Evolutionary conservation across 92 coral and sea anemone genomes (phyloP).

Genomic region (Zoanthus gigantus): DNA sequence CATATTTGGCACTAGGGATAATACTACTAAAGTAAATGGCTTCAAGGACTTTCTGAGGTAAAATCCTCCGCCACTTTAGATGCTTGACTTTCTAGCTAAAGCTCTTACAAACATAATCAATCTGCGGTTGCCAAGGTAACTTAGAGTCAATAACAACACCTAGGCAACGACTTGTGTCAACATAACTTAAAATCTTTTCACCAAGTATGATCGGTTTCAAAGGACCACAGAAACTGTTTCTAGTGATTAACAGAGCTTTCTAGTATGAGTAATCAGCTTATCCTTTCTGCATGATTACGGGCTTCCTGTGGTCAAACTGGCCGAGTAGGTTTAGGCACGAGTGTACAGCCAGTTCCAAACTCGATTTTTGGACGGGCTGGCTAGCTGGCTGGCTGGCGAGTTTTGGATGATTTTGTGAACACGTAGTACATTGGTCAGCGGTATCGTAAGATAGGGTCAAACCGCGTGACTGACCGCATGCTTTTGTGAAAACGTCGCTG

Average conservation of each 20-base stretch:
- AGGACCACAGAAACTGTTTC: slow-evolving; percentile 45
- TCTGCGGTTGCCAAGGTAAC: slow-evolving; percentile 52
- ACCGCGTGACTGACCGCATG: too few species aligned
- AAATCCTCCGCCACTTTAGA: slow-evolving; percentile 24
- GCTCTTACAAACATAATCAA: slow-evolving; percentile 41
- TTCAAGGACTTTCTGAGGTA: slow-evolving; percentile 41
- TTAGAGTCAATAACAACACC: slow-evolving; percentile 53
- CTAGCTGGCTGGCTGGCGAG: too few species aligned
- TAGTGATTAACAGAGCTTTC: not conserved
- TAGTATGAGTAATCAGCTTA: too few species aligned
- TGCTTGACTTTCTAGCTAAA: slow-evolving; percentile 55
- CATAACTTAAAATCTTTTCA: slow-evolving; percentile 42
- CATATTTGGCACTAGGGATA: slow-evolving; percentile 32
- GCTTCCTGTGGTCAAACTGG: too few species aligned
- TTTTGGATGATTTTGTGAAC: too few species aligned
- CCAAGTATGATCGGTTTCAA: slow-evolving; percentile 50
- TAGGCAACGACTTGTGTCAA: slow-evolving; percentile 41
- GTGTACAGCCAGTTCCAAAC: too few species aligned
- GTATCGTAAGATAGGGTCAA: too few species aligned
- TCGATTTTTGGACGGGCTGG: too few species aligned
- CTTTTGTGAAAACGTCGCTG: too few species aligned
- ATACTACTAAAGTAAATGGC: slow-evolving; percentile 36
- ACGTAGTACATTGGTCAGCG: too few species aligned
- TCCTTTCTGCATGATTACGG: too few species aligned
- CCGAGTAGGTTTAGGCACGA: too few species aligned